Base-by-base conservation (phyloP, 2,113 vertebrate genomes). In the Lanius collurio region DNA sequence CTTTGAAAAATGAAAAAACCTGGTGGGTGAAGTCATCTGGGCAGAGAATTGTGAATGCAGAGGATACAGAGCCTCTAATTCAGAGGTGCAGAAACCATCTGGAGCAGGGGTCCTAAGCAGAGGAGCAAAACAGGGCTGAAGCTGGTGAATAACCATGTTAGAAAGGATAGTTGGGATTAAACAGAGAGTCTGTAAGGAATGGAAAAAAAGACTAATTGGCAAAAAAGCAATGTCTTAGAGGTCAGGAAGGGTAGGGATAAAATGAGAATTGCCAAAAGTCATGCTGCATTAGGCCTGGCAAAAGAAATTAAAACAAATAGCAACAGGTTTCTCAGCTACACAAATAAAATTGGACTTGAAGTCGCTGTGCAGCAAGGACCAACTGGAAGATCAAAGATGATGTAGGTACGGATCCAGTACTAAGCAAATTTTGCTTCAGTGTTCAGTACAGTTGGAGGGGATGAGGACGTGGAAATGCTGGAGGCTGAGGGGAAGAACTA, bases 311-410 rank as follows among this genome's bases (percentile, higher is more conserved):
- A 97, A 97, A 96, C 93, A 96, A 96, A 97, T 70, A 96, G 81
- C 87, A 96, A 96, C 85, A 95, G 93, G 93, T 97, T 96, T 95
- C 94, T 96, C 94, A 95, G 94, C 92, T 95, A 96, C 91, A 92
- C 94, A 97, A 97, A 97, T 96, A 96, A 96, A 95, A 90, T 91
- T 81, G 83, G 53, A 91, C 84, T 93, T 93, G 89, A 95, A 95
- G 87, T 83, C 0, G 77, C 89, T 95, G 87, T 82, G 78, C 84
- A 84, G 23, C 28, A 37, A 77, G 60, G 68, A 85, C 77, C 49
- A 83, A 33, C 49, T 91, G 87, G 57, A 56, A 96, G 87, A 79
- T 91, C 79, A 94, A 87, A 94, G 91, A 91, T 87, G n/a, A 79
- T 83, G 41, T 79, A 94, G 81, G 46, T 95, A 84, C 89, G 57